phyloP scores from a whole-genome alignment of 1,140 invertebrate genomes.

The Heliconius hewitsoni region DNA sequence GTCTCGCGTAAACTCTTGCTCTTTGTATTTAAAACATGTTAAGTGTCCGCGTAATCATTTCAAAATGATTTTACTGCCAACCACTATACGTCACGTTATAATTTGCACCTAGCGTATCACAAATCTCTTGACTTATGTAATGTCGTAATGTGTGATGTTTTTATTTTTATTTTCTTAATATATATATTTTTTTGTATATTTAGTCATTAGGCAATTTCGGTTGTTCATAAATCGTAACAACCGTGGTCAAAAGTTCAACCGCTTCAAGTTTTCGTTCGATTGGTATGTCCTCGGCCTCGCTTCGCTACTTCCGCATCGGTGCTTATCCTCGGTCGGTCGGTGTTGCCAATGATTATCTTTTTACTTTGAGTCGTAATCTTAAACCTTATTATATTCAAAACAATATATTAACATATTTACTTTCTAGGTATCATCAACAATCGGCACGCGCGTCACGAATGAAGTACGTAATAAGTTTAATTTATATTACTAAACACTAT shows the following conservation, averaged over 20 bases:
- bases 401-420: slow-evolving; percentile 67
- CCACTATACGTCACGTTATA: slow-evolving; percentile 28
- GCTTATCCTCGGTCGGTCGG: slow-evolving; percentile 76
- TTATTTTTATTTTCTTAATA: background rate
- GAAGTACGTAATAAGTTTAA: slow-evolving; percentile 71
- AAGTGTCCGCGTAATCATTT: slow-evolving; percentile 58
- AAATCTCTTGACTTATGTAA: slow-evolving; percentile 21
- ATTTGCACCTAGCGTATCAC: slow-evolving; percentile 29
- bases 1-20: slow-evolving; percentile 58
- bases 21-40: slow-evolving; percentile 73
- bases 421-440: slow-evolving; percentile 80
- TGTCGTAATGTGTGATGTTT: background rate
- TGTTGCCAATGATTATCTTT: slow-evolving; percentile 71
- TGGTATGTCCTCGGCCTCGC: slow-evolving; percentile 75
- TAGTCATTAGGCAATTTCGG: background rate
- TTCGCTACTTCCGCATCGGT: slow-evolving; percentile 68
- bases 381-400: slow-evolving; percentile 61
- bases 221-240: slow-evolving; percentile 16
- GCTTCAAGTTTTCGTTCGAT: slow-evolving; percentile 56
- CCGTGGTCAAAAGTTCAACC: slow-evolving; percentile 41
- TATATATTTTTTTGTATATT: background rate
- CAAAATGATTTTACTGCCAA: slow-evolving; percentile 55
- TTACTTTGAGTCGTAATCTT: slow-evolving; percentile 65
- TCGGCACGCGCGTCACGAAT: slow-evolving; percentile 73
- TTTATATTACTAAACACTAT: slow-evolving; percentile 36